Evolutionary conservation across 1,140 invertebrate species (phyloP).

Genomic region (Brachionus rotundiformis): DNA sequence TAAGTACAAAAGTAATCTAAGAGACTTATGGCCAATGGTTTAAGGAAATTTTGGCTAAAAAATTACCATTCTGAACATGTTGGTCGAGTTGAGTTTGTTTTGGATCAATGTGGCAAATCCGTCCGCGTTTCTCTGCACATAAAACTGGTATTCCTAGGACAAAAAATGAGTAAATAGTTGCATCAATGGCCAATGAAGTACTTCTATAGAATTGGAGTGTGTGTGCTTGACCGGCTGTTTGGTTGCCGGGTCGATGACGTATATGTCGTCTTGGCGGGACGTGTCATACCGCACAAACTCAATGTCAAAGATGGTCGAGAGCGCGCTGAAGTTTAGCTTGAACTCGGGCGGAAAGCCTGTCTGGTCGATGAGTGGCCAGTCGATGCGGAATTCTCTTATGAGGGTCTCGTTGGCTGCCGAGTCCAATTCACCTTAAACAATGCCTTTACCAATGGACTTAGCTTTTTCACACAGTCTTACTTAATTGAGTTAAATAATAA

Average conservation of each 20-base stretch:
- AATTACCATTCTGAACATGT: conserved; percentile 23
- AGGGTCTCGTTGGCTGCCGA: neutral
- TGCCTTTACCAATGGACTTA: neutral
- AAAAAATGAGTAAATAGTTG: neutral
- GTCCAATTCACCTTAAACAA: neutral
- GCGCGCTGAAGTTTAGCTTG: neutral
- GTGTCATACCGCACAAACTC: neutral
- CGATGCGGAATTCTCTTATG: neutral
- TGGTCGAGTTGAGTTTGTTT: neutral
- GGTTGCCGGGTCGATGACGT: neutral
- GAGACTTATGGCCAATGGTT: too few species aligned
- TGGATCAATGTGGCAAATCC: conserved; percentile 21
- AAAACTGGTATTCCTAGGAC: neutral
- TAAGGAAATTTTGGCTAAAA: too few species aligned
- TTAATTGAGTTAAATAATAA: conserved; percentile 16
- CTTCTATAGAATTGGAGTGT: neutral
- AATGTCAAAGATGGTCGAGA: neutral
- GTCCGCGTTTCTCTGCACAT: neutral
- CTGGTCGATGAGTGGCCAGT: neutral
- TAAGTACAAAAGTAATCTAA: too few species aligned
- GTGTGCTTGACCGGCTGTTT: conserved; percentile 8
- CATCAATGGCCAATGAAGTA: too few species aligned
- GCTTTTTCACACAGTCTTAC: neutral
- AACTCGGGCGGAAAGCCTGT: neutral
- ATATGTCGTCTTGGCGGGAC: neutral